Evolutionary conservation across 2,888 invertebrate species (phyloP).

Genomic region (Ophion ventricosus): DNA sequence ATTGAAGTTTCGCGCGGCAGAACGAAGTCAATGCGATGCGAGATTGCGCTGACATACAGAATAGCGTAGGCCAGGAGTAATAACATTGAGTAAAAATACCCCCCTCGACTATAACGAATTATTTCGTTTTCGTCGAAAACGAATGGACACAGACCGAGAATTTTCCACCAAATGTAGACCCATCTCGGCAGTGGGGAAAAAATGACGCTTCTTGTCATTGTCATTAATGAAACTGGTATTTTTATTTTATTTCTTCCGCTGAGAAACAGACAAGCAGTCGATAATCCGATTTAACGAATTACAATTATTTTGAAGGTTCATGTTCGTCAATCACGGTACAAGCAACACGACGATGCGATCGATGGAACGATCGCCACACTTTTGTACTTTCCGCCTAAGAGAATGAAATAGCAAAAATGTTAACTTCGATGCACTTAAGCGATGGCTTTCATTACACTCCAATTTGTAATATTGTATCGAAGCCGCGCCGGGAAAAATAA

Average conservation of each 20-base stretch:
- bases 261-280: too few relatives aligned
- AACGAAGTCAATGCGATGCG: slow-evolving; percentile 36
- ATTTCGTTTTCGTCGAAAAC: slow-evolving; percentile 34
- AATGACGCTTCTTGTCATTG: not conserved
- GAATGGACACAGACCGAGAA: slow-evolving; percentile 64
- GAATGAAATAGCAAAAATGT: not conserved
- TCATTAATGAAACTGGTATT: slow-evolving; percentile 3
- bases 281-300: not conserved
- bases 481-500: not conserved
- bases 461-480: not conserved
- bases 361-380: not conserved
- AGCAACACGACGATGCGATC: slow-evolving; percentile 18
- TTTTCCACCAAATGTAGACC: slow-evolving; percentile 52
- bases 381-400: not conserved
- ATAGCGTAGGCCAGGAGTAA: slow-evolving; percentile 24
- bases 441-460: too few relatives aligned
- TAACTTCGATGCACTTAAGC: not conserved
- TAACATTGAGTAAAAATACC: slow-evolving; percentile 48
- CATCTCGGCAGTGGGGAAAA: not conserved
- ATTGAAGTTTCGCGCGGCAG: slow-evolving; percentile 55
- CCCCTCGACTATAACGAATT: slow-evolving; percentile 23
- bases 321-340: slow-evolving; percentile 4
- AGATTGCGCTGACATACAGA: slow-evolving; percentile 28
- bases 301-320: not conserved
- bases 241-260: not conserved